phyloP scores from a whole-genome alignment of 1,140 invertebrate genomes.

The Aethina tumida region DNA sequence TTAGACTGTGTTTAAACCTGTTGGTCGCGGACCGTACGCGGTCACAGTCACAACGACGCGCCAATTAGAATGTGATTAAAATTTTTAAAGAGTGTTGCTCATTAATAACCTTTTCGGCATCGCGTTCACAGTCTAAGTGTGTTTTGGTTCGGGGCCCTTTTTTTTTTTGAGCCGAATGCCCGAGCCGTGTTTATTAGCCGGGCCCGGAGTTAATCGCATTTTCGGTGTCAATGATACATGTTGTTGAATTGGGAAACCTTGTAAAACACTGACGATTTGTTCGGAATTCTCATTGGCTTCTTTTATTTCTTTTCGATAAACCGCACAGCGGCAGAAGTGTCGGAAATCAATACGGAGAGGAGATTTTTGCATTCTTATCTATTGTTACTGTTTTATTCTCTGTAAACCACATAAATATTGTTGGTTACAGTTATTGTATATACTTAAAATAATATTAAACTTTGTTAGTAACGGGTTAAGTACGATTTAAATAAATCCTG shows the following conservation, averaged over 20 bases:
- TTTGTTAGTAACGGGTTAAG: no score
- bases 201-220: slow-evolving; percentile 18
- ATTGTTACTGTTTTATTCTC: no score
- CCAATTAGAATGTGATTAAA: slow-evolving; percentile 14
- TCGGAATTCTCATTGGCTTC: no score
- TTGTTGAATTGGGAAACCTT: slow-evolving; percentile 7
- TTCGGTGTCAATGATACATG: slow-evolving; percentile 16
- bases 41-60: slow-evolving; percentile 7
- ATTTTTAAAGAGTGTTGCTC: slow-evolving; percentile 14
- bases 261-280: slow-evolving; percentile 10
- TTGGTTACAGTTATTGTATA: no score
- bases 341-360: no score
- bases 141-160: slow-evolving; percentile 8
- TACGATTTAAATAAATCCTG: no score
- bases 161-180: no score
- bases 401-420: no score
- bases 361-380: no score
- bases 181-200: slow-evolving; percentile 13
- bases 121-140: slow-evolving; percentile 12
- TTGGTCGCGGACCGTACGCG: not conserved
- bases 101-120: slow-evolving; percentile 2
- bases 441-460: no score
- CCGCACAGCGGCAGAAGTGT: no score
- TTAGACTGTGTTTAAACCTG: slow-evolving; percentile 13
- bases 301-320: no score